Evolutionary conservation across 2,888 invertebrate genomes (phyloP).

Genomic region (Drosophila paranaensis): DNA sequence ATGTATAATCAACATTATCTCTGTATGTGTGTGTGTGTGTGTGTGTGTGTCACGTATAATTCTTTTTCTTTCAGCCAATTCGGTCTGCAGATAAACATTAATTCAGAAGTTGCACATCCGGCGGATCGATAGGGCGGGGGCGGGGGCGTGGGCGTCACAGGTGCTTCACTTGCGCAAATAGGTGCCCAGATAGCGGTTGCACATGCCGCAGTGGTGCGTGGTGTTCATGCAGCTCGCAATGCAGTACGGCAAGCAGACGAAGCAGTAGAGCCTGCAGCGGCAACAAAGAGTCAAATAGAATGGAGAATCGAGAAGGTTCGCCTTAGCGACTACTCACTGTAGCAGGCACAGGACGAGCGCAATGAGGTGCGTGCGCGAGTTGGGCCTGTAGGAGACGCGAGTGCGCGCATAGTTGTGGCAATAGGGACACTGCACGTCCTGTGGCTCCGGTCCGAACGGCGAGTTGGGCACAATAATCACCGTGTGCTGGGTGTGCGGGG

Average conservation of each 20-base stretch:
- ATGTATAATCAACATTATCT: slow-evolving; percentile 12
- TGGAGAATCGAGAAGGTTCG: not conserved
- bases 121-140: not conserved
- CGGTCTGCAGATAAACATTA: slow-evolving; percentile 7
- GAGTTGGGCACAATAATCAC: slow-evolving; percentile 70
- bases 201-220: slow-evolving; percentile 82
- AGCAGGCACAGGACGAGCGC: slow-evolving; percentile 85
- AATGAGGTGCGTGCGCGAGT: slow-evolving; percentile 86
- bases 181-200: slow-evolving; percentile 79
- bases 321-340: slow-evolving; percentile 72
- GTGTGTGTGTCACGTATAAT: slow-evolving; percentile 3
- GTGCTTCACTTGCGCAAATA: slow-evolving; percentile 57
- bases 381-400: slow-evolving; percentile 84
- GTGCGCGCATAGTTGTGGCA: slow-evolving; percentile 85
- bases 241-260: slow-evolving; percentile 80
- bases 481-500: slow-evolving; percentile 50
- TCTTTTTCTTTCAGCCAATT: slow-evolving; percentile 9
- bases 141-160: not conserved
- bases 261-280: slow-evolving; percentile 75
- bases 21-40: slow-evolving; percentile 10
- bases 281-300: not conserved
- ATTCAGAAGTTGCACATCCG: slow-evolving; percentile 14
- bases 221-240: slow-evolving; percentile 80
- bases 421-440: slow-evolving; percentile 85
- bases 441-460: slow-evolving; percentile 85